Evolutionary conservation across 2,113 vertebrate genomes (phyloP), one percentile per base, ranked within the genome.

Genomic region (Leucopsar rothschildi): DNA sequence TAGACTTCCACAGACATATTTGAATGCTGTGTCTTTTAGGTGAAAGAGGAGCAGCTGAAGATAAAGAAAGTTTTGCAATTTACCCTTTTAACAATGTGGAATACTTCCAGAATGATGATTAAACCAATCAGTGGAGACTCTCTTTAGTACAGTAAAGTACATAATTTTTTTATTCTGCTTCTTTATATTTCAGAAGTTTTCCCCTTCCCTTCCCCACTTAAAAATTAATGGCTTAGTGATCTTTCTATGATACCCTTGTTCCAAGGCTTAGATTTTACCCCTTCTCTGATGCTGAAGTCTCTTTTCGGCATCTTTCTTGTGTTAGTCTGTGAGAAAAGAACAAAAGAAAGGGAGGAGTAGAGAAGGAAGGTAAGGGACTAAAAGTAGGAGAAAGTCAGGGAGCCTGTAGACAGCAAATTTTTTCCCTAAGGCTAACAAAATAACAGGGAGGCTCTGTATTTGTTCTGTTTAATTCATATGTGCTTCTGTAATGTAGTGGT

Each of bases 401-500:
- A 65, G 82, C 19, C 4, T 63, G 37, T 39, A 78, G 39, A 18
- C 15, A 49, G 33, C 1, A 25, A 3, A 0, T 12, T 56, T 55
- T 87, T 87, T 60, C 9, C 15, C 28, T 79, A 5, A 59, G 15
- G 15, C 19, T 78, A 52, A 47, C 2, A 39, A 63, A 79, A 31
- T 56, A 72, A 45, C n/a, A 33, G 8, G 18, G 17, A 79, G 21
- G 33, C 37, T 71, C 24, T 44, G 11, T 11, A 37, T 78, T 88
- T 63, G 9, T 9, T 60, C 22, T 83, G 35, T 24, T 39, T 86
- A 56, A 56, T 63, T 82, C 13, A 25, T 16, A 53, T 16, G 9
- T 53, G 6, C 13, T 63, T 35, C n/a, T 59, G 4, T 39, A 65
- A 52, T 0, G 0, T 5, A 29, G 6, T 39, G 2, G 24, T 75